Conservation (phyloP, 2,113 vertebrate species). For the Sprattus sprattus region DNA sequence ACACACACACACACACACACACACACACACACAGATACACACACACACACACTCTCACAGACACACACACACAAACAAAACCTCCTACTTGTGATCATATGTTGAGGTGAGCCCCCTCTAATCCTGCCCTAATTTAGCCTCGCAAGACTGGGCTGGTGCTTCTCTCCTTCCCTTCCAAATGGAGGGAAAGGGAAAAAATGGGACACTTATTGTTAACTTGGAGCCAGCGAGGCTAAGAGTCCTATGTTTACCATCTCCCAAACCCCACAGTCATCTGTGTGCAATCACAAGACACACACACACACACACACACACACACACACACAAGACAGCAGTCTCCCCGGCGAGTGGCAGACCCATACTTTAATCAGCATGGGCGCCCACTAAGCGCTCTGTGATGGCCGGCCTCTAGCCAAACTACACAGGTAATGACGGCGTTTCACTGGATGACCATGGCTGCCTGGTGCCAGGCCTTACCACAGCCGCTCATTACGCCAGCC, state of each 20-base stretch:
- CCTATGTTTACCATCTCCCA: slow-evolving; percentile 21
- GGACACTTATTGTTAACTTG: background rate
- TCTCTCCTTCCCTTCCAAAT: background rate
- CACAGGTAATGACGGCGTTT: slow-evolving; percentile 43
- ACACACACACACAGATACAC: no score
- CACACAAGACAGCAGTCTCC: background rate
- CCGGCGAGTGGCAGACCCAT: background rate
- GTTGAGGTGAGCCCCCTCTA: background rate
- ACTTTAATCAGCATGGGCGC: slow-evolving; percentile 42
- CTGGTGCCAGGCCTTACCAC: slow-evolving; percentile 31
- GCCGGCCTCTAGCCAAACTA: slow-evolving; percentile 38
- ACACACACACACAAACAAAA: no score
- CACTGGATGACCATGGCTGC: slow-evolving; percentile 14
- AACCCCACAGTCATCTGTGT: slow-evolving; percentile 28
- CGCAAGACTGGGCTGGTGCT: background rate
- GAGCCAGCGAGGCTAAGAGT: background rate
- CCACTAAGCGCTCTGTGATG: slow-evolving; percentile 35
- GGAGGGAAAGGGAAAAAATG: background rate
- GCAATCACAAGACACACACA: slow-evolving; percentile 8
- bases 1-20: no score
- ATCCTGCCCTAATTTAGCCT: background rate
- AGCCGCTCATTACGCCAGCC: slow-evolving; percentile 40
- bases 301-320: slow-evolving; percentile 6
- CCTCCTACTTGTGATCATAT: background rate
- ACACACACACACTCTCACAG: no score